Base-by-base conservation (phyloP, 2,113 vertebrate species). In the Australoheros scitulus region DNA sequence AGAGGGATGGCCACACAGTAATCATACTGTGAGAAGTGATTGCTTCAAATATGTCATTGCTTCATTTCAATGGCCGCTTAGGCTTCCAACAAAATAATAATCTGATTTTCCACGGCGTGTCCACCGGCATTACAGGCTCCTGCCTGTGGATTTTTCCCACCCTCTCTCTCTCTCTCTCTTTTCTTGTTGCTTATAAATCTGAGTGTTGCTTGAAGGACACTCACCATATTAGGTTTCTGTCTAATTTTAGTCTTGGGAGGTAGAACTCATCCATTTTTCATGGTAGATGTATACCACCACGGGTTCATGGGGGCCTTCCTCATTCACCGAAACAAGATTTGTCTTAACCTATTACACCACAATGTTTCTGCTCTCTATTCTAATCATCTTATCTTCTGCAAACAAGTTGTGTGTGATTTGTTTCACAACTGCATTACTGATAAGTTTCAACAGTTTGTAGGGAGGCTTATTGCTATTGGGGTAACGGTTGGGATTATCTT, bases 201-300 rank as follows among this genome's bases (percentile, higher is more conserved):
- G 43, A 72, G 91, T 88, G 91, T 88, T 89, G 90, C 82, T 92
- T 93, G 91, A 93, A 94, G 93, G 94, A 90, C 92, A 88, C 77
- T 83, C 84, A 4, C 61, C 86, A 84, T 93, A 91, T 94, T 90
- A 88, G 78, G 88, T 94, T 94, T 81, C 93, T 85, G 82, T 92
- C 91, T 94, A 93, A 91, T 93, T 93, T 93, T 94, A 92, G 91
- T 93, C 89, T 85, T 61, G 4, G 78, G 81, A 92, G 89, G 88
- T 86, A 74, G 89, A 90, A 84, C 90, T 93, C 93, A 93, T 94
- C 90, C 89, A 94, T 94, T 93, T 94, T 94, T 93, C 85, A 94
- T 93, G 91, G 61, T 87, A 63, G 79, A 86, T 81, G 72, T 90
- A 87, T 83, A 83, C 88, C 87, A 83, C 63, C 77, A 61, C 76